Conservation (phyloP, 2,113 vertebrate species). For the Mesoclemmys tuberculata region DNA sequence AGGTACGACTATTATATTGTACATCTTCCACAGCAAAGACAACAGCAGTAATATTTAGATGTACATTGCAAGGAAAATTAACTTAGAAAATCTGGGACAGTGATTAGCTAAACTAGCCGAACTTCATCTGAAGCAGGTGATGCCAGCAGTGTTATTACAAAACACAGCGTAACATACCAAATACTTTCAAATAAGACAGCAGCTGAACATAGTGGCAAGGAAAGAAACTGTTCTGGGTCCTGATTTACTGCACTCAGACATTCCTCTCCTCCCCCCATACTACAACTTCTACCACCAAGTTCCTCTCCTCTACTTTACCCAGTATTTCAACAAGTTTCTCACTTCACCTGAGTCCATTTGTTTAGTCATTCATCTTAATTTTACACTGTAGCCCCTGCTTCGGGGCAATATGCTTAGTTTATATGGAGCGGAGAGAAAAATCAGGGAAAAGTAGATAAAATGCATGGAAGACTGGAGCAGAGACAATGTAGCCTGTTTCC, state of each 20-base stretch:
- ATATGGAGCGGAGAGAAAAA: not conserved
- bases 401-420: not conserved
- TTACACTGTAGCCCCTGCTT: not conserved
- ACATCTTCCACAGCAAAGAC: constrained; percentile 2
- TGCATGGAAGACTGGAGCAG: not conserved
- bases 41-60: not conserved
- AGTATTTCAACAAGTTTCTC: not conserved
- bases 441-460: not conserved
- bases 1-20: constrained; percentile 80
- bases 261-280: not conserved
- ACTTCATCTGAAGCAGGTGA: not conserved
- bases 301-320: not conserved
- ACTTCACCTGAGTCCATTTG: not conserved
- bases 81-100: not conserved
- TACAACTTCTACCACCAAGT: not conserved
- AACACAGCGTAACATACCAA: not conserved
- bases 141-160: rapidly evolving
- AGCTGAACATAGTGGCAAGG: not conserved
- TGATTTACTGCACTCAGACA: not conserved
- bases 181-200: not conserved
- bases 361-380: not conserved
- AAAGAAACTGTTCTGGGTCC: constrained; percentile 20
- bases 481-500: not conserved
- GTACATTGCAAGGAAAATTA: not conserved
- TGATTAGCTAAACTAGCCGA: not conserved